Base-by-base conservation (phyloP, 2,888 invertebrate genomes). In the Phaedon cochleariae region DNA sequence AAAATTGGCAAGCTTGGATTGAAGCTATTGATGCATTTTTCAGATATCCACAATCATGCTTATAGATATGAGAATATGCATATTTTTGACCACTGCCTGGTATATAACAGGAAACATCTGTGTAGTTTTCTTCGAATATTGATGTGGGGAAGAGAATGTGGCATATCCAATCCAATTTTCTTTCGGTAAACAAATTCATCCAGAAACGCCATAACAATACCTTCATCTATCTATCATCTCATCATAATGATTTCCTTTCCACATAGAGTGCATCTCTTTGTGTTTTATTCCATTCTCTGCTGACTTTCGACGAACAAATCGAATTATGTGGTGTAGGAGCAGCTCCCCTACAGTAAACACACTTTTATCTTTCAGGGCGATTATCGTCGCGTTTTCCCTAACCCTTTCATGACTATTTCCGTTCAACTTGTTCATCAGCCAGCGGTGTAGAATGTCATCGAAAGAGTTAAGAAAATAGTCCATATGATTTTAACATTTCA, bases 171-270 rank as follows among this genome's bases (percentile, higher is more conserved):
- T 18, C n/a, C 48, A 20, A 18, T 21, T 48, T 48, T 1, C 17
- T 1, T n/a, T 48, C 20, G 10, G 22, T 1, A 20, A 20, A 5
- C 21, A 48, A 37, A 22, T 55, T 9, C n/a, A 22, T 41, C 55
- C 51, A 22, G 41, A 37, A 41, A 12, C 22, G 37, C 3, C 12
- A 54, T 58, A 58, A 61, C 53, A 37, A 62, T 73, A 72, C 69
- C 68, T 70, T 70, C 73, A 75, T 75, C 75, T 75, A 77, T 75
- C 74, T 74, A 76, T 73, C 72, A 59, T 70, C 71, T 73, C 74
- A 77, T 77, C 76, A 59, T 37, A 59, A 2, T 48, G 48, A 72
- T 72, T 73, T 68, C 73, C 71, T 74, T 41, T 68, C 73, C 68
- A 63, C 59, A 67, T 69, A 69, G 71, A 73, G 74, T 72, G 73